Evolutionary conservation across 2,888 invertebrate genomes (phyloP).

Genomic region (Pandemis heparana): DNA sequence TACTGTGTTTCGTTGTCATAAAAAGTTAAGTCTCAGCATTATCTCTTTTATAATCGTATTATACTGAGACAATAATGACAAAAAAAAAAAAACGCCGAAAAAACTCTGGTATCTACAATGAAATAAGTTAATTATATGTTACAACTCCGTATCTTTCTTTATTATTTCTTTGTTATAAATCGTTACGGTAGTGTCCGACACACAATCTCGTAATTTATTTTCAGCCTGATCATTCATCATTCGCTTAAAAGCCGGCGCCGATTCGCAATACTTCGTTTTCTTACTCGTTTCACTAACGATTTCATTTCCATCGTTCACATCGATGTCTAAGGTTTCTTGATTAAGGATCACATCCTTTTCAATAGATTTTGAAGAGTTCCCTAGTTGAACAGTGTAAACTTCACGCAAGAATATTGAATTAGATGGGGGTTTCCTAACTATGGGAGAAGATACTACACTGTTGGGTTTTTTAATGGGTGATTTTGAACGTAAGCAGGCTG

Average conservation of each 20-base stretch:
- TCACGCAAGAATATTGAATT: not conserved
- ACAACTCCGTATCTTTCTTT: not conserved
- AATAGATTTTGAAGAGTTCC: not conserved
- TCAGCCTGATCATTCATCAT: slow-evolving; percentile 27
- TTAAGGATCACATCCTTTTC: not conserved
- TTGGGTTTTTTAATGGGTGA: not conserved
- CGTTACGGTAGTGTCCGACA: slow-evolving; percentile 17
- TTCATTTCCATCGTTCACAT: not conserved
- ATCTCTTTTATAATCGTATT: too few relatives aligned
- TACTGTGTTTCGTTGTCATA: too few relatives aligned
- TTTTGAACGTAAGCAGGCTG: not conserved
- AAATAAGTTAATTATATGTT: not conserved
- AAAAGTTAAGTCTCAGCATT: too few relatives aligned
- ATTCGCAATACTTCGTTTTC: slow-evolving; percentile 45
- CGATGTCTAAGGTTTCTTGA: not conserved
- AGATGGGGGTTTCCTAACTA: not conserved
- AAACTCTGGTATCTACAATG: too few relatives aligned
- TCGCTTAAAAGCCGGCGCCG: slow-evolving; percentile 43
- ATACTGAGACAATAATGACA: too few relatives aligned
- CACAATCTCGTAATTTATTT: slow-evolving; percentile 15
- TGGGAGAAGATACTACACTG: not conserved
- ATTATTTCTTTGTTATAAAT: not conserved
- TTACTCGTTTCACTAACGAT: not conserved
- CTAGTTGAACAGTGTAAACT: not conserved
- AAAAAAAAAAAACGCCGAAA: too few relatives aligned